Conservation (phyloP, 2,113 vertebrate species). For the Catharus bicknelli region DNA sequence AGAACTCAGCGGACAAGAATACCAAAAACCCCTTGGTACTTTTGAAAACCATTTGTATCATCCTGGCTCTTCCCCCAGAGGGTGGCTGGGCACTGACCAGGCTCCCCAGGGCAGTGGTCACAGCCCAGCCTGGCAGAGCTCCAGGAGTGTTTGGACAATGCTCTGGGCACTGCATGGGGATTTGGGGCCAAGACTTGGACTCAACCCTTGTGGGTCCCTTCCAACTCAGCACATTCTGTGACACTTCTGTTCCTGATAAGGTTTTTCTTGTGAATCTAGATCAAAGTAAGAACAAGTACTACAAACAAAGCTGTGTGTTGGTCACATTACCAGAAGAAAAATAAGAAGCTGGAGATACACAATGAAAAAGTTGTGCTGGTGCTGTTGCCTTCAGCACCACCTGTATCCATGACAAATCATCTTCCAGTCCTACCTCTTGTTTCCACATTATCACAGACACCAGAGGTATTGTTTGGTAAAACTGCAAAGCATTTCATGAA, state of each 20-base stretch:
- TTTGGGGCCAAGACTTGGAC: background rate
- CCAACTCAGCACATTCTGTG: background rate
- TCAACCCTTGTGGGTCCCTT: background rate
- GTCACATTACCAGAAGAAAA: background rate
- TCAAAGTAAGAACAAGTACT: background rate
- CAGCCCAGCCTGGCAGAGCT: background rate
- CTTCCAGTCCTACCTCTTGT: background rate
- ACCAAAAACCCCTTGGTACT: background rate
- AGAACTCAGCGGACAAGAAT: background rate
- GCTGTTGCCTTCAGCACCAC: background rate
- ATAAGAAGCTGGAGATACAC: background rate
- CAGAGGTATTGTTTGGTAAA: background rate
- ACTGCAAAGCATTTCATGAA: background rate
- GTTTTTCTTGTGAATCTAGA: background rate
- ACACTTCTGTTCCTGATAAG: background rate
- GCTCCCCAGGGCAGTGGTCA: background rate
- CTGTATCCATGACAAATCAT: background rate
- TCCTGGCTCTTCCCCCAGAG: background rate
- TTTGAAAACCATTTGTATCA: background rate
- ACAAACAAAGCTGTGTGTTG: background rate
- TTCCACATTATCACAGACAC: background rate
- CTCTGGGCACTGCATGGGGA: too few relatives aligned
- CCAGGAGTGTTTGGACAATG: fast-evolving
- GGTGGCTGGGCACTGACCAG: background rate
- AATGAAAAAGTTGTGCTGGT: background rate